Percentiles rank a stretch among this genome's conserved stretches.
Conservation (phyloP, 2,888 invertebrate species). For the Apodemia hepburni region DNA sequence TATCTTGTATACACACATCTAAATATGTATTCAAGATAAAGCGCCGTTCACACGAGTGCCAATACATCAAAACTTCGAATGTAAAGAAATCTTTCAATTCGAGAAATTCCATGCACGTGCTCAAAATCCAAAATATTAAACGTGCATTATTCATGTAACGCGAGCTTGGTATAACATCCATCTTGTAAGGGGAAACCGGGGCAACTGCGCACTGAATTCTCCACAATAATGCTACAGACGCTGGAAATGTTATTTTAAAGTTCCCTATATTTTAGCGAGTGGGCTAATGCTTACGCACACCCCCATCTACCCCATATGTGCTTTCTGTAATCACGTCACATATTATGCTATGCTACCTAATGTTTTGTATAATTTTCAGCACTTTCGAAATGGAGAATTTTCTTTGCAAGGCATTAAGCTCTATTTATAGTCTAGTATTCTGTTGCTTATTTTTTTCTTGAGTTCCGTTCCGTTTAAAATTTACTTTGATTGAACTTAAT, state of each 20-base stretch:
- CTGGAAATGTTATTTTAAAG: slow-evolving; percentile 27
- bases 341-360: slow-evolving; percentile 1
- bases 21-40: slow-evolving; percentile 1
- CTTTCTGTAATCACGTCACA: slow-evolving; percentile 13
- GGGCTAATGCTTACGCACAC: slow-evolving; percentile 23
- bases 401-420: not conserved
- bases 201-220: slow-evolving; percentile 20
- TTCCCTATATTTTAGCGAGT: slow-evolving; percentile 25
- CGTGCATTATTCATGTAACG: slow-evolving; percentile 33
- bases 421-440: too few relatives aligned
- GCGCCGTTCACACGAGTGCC: slow-evolving; percentile 4
- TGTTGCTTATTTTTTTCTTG: not conserved
- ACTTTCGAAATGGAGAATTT: not conserved
- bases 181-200: slow-evolving; percentile 23
- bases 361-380: slow-evolving; percentile 11
- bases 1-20: not conserved
- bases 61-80: slow-evolving; percentile 14
- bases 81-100: slow-evolving; percentile 26
- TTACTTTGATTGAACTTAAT: too few relatives aligned
- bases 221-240: slow-evolving; percentile 26
- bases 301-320: slow-evolving; percentile 12
- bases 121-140: slow-evolving; percentile 37
- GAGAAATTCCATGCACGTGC: slow-evolving; percentile 34
- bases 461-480: too few relatives aligned
- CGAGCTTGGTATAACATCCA: slow-evolving; percentile 27